These are phyloP conservation scores for Labroides dimidiatus DNA, from an alignment of 2,797 vertebrate species.

Conservation along the genomic window DNA sequence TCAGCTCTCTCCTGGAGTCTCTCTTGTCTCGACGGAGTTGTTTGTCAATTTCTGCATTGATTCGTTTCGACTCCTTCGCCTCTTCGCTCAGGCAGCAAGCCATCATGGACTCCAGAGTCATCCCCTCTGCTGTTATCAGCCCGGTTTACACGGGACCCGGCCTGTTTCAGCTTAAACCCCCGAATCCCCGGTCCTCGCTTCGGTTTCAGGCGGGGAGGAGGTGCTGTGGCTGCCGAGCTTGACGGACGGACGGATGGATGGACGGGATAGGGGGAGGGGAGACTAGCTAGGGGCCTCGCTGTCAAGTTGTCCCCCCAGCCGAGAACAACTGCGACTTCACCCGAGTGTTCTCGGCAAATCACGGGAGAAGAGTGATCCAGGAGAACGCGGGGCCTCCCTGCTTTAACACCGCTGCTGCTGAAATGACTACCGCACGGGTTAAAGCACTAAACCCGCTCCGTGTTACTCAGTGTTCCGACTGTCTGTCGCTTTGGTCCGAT, in stretches of 20 bases:
- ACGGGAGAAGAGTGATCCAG: slow-evolving; percentile 59
- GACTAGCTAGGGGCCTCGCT: slow-evolving; percentile 80
- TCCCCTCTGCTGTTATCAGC: slow-evolving; percentile 82
- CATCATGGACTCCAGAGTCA: slow-evolving; percentile 98
- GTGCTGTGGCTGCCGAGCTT: slow-evolving; percentile 34
- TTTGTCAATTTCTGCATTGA: slow-evolving; percentile 97
- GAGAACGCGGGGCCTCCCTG: slow-evolving; percentile 56
- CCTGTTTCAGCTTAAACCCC: slow-evolving; percentile 46
- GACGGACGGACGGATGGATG: slow-evolving; percentile 40
- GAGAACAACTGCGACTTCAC: slow-evolving; percentile 71
- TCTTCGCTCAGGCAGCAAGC: slow-evolving; percentile 98
- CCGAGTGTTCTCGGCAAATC: slow-evolving; percentile 70
- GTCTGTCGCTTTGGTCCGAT: slow-evolving; percentile 28
- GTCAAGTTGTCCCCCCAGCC: slow-evolving; percentile 80
- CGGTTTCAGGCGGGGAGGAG: slow-evolving; percentile 57
- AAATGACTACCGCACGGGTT: slow-evolving; percentile 37
- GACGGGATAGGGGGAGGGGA: slow-evolving; percentile 64
- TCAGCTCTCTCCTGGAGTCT: slow-evolving; percentile 93
- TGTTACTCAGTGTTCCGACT: slow-evolving; percentile 19
- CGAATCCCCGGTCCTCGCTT: slow-evolving; percentile 53
- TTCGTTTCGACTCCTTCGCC: slow-evolving; percentile 97
- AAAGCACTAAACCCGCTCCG: slow-evolving; percentile 47
- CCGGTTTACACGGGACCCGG: slow-evolving; percentile 75
- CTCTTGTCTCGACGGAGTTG: slow-evolving; percentile 95
- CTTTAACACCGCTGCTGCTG: slow-evolving; percentile 39